A percentile compares a stretch with the other conserved stretches of the same genome.
These are phyloP conservation scores for Sceloporus undulatus DNA, from an alignment of 2,113 vertebrate species.

Conservation along the genomic window DNA sequence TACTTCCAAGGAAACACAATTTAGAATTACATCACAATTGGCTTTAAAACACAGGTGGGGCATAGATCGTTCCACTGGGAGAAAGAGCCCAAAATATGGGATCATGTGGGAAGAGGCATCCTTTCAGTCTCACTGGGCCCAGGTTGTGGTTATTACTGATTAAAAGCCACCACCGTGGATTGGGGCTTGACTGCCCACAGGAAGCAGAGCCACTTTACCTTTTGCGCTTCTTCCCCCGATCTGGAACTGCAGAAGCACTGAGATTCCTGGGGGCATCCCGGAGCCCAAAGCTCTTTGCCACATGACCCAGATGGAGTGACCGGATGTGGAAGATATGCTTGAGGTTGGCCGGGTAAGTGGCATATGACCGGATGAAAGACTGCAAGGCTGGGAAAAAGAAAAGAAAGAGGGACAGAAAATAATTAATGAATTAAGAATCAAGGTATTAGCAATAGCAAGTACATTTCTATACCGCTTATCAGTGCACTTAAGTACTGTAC, in stretches of 20 bases:
- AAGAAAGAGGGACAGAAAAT: background rate
- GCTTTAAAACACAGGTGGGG: too few relatives aligned
- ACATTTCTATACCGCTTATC: too few relatives aligned
- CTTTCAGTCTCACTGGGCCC: too few relatives aligned
- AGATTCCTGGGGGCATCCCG: conserved; percentile 91
- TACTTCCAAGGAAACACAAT: too few relatives aligned
- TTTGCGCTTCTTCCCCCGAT: conserved; percentile 67
- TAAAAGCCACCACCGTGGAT: too few relatives aligned
- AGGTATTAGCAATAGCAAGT: background rate
- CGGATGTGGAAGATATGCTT: conserved; percentile 93
- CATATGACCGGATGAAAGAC: conserved; percentile 92
- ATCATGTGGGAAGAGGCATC: too few relatives aligned
- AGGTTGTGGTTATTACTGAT: too few relatives aligned
- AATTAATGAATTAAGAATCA: background rate
- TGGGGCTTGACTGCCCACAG: too few relatives aligned
- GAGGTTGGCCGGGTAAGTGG: conserved; percentile 88
- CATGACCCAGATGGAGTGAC: conserved; percentile 87
- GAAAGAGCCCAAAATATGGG: too few relatives aligned
- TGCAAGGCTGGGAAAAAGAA: conserved; percentile 84
- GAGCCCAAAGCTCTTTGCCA: conserved; percentile 94
- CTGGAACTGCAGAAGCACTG: conserved; percentile 27
- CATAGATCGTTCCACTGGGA: too few relatives aligned
- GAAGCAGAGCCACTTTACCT: conserved; percentile 62
- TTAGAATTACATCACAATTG: too few relatives aligned
- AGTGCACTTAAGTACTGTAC: too few relatives aligned